Percentiles rank a stretch among this genome's conserved stretches.
phyloP scores from a whole-genome alignment of 2,797 vertebrate species.

The Poecilia gillii region DNA sequence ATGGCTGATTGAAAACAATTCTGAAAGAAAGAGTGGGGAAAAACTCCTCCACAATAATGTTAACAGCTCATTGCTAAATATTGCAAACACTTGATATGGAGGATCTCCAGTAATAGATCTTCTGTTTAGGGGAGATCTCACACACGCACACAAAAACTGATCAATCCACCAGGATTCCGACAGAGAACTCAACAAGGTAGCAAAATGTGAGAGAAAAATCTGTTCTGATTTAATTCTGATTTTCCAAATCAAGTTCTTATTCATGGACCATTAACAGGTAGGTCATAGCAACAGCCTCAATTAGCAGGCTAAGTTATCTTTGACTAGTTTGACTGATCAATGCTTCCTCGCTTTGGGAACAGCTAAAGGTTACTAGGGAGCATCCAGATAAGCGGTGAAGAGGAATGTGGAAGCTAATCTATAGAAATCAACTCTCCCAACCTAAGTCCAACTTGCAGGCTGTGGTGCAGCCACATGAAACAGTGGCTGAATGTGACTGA shows the following conservation, averaged over 20 bases:
- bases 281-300: neutral
- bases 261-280: slow-evolving; percentile 65
- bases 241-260: slow-evolving; percentile 58
- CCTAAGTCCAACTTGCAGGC: slow-evolving; percentile 36
- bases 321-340: slow-evolving; percentile 55
- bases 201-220: slow-evolving; percentile 21
- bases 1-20: neutral
- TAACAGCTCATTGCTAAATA: neutral
- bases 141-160: neutral
- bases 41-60: neutral
- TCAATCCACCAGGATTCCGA: neutral
- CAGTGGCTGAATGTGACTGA: slow-evolving; percentile 48
- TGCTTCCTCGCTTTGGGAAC: slow-evolving; percentile 55
- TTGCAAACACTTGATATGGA: neutral
- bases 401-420: slow-evolving; percentile 40
- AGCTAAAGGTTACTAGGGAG: slow-evolving; percentile 55
- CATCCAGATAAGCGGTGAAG: slow-evolving; percentile 45
- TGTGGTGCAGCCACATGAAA: slow-evolving; percentile 42
- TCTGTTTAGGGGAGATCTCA: neutral
- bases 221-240: slow-evolving; percentile 54
- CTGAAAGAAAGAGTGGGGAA: neutral
- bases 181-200: neutral
- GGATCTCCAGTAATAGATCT: neutral
- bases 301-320: slow-evolving; percentile 54
- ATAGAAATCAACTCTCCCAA: slow-evolving; percentile 23